Conservation (phyloP, 2,888 invertebrate genomes). For the Drosophila melanosoma region DNA sequence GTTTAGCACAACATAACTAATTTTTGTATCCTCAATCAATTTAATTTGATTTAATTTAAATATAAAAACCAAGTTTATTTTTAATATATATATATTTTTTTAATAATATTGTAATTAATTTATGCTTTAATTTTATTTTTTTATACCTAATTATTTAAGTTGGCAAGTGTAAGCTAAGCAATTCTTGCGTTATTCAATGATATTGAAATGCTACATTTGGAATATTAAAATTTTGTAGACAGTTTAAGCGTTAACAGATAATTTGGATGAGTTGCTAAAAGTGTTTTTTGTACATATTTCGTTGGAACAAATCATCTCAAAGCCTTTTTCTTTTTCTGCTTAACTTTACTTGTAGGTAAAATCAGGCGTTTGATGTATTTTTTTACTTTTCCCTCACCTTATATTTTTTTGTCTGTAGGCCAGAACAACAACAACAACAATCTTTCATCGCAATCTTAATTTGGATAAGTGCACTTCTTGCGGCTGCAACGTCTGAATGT, state of each 20-base stretch:
- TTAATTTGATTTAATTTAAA: no score
- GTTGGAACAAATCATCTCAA: slow-evolving; percentile 1
- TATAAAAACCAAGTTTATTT: background rate
- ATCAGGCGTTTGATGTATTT: slow-evolving; percentile 49
- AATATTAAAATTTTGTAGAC: background rate
- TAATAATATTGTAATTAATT: background rate
- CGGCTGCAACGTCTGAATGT: slow-evolving; percentile 43
- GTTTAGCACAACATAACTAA: background rate
- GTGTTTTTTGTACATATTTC: background rate
- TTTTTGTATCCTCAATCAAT: background rate
- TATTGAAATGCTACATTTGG: background rate
- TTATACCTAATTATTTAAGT: background rate
- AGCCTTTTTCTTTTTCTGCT: background rate
- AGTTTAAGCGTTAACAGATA: background rate
- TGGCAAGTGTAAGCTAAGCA: background rate
- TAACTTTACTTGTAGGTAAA: slow-evolving; percentile 32
- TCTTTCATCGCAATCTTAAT: slow-evolving; percentile 63
- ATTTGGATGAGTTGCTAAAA: background rate
- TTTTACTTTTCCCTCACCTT: background rate
- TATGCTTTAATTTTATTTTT: background rate
- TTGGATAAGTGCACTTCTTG: slow-evolving; percentile 68
- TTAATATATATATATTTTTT: background rate
- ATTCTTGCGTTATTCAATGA: background rate
- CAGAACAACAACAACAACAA: slow-evolving; percentile 20
- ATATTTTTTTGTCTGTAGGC: background rate